These are phyloP conservation scores for Gobio occitaniae DNA, from an alignment of 2,797 vertebrate species.

Conservation along the genomic window DNA sequence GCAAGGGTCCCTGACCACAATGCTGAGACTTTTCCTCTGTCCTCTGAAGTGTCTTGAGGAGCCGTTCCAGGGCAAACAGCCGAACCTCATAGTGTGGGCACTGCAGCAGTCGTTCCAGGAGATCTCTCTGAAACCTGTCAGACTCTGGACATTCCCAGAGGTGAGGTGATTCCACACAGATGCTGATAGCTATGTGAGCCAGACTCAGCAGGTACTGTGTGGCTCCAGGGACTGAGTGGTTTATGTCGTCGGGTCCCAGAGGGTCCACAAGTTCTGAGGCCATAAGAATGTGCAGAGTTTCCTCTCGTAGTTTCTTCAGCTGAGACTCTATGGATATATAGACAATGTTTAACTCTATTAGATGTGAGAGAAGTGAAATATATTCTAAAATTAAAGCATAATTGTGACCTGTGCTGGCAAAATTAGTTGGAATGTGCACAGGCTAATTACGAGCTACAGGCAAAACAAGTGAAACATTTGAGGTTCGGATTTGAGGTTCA, in stretches of 20 bases:
- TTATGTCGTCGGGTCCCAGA: slow-evolving; percentile 54
- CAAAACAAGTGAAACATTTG: too few species aligned
- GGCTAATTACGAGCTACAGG: too few species aligned
- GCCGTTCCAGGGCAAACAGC: slow-evolving; percentile 77
- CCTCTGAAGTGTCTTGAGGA: slow-evolving; percentile 76
- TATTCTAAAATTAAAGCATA: neutral
- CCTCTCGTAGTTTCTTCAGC: slow-evolving; percentile 75
- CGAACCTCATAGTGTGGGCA: slow-evolving; percentile 83
- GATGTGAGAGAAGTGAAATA: neutral
- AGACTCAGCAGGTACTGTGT: slow-evolving; percentile 89
- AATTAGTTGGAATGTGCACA: too few species aligned
- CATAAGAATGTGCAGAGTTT: slow-evolving; percentile 73
- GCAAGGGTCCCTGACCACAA: slow-evolving; percentile 53
- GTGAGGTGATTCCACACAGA: slow-evolving; percentile 63
- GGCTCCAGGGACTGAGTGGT: slow-evolving; percentile 78
- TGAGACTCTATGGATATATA: slow-evolving; percentile 70
- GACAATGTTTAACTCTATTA: neutral
- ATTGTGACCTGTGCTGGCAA: neutral
- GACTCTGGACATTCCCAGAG: slow-evolving; percentile 60
- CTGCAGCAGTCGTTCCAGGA: slow-evolving; percentile 78
- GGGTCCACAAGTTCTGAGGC: slow-evolving; percentile 80
- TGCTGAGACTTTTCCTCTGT: slow-evolving; percentile 7
- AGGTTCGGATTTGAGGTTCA: too few species aligned
- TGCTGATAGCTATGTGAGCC: slow-evolving; percentile 75
- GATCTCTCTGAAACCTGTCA: slow-evolving; percentile 44